Evolutionary conservation across 2,888 invertebrate species (phyloP), one percentile per base, ranked within the genome.

Genomic region (Balanococcus diminutus): DNA sequence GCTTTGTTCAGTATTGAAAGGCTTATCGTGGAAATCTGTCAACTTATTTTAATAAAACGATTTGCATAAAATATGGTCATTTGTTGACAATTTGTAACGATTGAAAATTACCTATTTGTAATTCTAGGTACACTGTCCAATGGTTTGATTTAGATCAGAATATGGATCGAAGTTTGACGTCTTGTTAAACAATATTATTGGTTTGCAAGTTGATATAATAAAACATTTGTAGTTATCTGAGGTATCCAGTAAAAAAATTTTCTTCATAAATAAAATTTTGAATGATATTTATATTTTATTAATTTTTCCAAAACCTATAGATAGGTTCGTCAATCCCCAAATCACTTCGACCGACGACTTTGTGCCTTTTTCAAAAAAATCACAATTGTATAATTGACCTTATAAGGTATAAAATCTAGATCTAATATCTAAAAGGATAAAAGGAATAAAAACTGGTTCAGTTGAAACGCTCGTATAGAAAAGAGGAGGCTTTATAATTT

Each of bases 401-500:
- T 79, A 79, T 32, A 36, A 79, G 75, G 75, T 79, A 79, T 36
- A 79, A 79, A 79, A 79, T 36, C 19, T 19, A 79, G n/a, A 79
- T 79, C 75, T 2, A n/a, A 79, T 79, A 79, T 79, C 19, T 79
- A 79, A 79, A 79, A 79, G 75, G 75, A 79, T 79, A 79, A 36
- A 79, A 79, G 36, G 75, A 36, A 79, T 79, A 19, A 36, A 79
- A 79, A 79, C 75, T 79, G 75, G 75, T 79, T 79, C 75, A 36
- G 75, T 79, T 19, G 19, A 79, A 14, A 79, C 32, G 75, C 19
- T 36, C 8, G 19, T 32, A 19, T 9, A 79, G 36, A 36, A 36
- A 79, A 79, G 36, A 79, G 32, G 75, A 79, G 36, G 75, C 75
- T 79, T 36, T 79, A 79, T 79, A 79, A 79, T 79, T 79, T 79